A percentile compares a stretch with the other conserved stretches of the same genome.
Evolutionary conservation across 2,113 vertebrate species (phyloP).

Genomic region (Hydropotes inermis): DNA sequence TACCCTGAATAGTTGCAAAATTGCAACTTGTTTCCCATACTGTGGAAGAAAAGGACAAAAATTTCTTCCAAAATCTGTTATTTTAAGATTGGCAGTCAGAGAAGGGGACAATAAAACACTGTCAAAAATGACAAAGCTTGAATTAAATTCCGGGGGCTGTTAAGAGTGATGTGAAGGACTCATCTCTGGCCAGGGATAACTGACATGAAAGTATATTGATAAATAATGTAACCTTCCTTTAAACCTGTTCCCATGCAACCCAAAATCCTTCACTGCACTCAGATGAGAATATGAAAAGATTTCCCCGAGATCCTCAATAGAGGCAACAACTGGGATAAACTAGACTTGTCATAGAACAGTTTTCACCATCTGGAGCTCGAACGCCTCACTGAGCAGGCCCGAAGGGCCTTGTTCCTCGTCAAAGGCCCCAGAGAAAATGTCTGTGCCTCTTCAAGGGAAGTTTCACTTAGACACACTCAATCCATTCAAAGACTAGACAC

Average conservation of each 20-base stretch:
- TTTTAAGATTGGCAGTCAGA: conserved; percentile 57
- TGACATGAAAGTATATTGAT: conserved; percentile 47
- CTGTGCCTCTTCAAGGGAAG: conserved; percentile 4
- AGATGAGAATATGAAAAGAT: conserved; percentile 29
- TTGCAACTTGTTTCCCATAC: not conserved
- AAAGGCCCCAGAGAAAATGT: not conserved
- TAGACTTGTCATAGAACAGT: conserved; percentile 11
- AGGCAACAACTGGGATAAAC: conserved; percentile 62
- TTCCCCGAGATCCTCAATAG: conserved; percentile 28
- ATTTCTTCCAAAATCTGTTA: conserved; percentile 19
- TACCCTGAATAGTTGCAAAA: conserved; percentile 3
- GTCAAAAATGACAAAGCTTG: conserved; percentile 48
- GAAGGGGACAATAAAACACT: conserved; percentile 26
- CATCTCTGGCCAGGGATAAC: conserved; percentile 51
- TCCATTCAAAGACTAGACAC: conserved; percentile 1
- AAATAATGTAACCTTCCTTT: conserved; percentile 56
- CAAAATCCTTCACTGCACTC: conserved; percentile 12
- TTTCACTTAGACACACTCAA: not conserved
- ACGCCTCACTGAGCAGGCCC: conserved; percentile 17
- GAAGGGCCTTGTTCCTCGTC: not conserved
- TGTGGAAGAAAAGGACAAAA: conserved; percentile 39
- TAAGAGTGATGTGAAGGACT: conserved; percentile 55
- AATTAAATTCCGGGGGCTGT: conserved; percentile 43
- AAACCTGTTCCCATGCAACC: conserved; percentile 10
- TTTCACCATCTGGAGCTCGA: not conserved